Percentiles rank a stretch among this genome's conserved stretches.
phyloP scores from a whole-genome alignment of 2,113 vertebrate species.

The Pachyramphus minor region DNA sequence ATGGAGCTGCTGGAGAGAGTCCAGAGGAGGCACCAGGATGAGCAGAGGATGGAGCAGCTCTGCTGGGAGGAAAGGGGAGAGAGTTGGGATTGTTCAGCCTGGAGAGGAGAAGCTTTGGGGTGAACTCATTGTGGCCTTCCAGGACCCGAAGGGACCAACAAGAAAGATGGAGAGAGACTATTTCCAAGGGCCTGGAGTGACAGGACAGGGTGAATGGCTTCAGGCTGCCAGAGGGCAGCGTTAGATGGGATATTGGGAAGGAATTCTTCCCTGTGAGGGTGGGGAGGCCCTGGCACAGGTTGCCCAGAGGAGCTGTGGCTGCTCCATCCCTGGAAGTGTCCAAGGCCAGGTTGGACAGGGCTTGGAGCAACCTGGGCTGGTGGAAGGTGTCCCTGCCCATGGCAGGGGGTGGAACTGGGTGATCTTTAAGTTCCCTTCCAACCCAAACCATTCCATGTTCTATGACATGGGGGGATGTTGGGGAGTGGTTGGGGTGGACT shows the following conservation, averaged over 20 bases:
- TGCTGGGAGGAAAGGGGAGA: neutral
- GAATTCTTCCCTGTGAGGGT: neutral
- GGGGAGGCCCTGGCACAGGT: neutral
- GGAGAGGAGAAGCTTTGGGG: neutral
- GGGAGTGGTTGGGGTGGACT: neutral
- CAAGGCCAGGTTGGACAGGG: neutral
- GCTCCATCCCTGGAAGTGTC: neutral
- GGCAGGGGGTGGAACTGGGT: accelerated
- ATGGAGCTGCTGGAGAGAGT: neutral
- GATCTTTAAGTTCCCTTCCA: accelerated
- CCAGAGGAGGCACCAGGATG: neutral
- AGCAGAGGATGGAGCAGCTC: neutral
- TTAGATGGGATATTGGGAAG: neutral
- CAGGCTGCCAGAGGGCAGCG: neutral
- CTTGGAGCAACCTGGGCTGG: neutral
- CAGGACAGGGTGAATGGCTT: neutral
- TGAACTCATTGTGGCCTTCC: neutral
- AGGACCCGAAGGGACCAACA: neutral
- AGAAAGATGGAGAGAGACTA: neutral
- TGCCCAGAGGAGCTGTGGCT: neutral
- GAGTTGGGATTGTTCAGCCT: neutral
- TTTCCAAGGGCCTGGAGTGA: accelerated
- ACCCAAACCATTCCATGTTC: accelerated
- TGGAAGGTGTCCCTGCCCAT: neutral
- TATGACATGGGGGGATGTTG: neutral